Evolutionary conservation across 2,113 vertebrate species (phyloP), one percentile per base, ranked within the genome.

Genomic region (Alces alces): DNA sequence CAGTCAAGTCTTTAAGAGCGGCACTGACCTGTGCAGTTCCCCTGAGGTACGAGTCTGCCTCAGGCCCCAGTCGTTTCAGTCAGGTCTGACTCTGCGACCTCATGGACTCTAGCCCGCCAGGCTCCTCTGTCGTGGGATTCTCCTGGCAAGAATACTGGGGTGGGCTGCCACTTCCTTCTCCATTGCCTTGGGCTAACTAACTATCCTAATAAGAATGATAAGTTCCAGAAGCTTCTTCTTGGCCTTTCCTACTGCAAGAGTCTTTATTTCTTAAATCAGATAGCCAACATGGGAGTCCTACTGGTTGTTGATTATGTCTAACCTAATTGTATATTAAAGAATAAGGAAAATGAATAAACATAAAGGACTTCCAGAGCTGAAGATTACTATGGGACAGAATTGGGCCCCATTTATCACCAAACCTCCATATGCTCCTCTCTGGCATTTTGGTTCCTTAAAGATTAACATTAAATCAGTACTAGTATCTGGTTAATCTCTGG

Each of bases 191-290:
- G 12, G 36, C 33, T 97, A 92, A 80, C 16, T 97, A 93, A 64
- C 25, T 96, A 30, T 78, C 76, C 8, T 66, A 50, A 11, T 60
- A 54, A 45, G 21, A 16, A 87, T 1, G 36, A 12, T 23, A 92
- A 85, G 30, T 83, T 95, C 28, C 28, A 86, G 79, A 66, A 54
- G 47, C 15, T 70, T 91, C 33, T 89, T 2, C 12, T 92, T 95
- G 91, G 57, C 52, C 30, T 93, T 70, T 96, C 55, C 79, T 45
- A 73, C 12, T 43, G 16, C n/a, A 66, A 82, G 43, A 79, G 17
- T 52, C 33, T 28, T 79, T 79, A 43, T 61, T 97, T 96, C 76
- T 91, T 97, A 82, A 80, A 52, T 95, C 80, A 61, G 45, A 30
- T 66, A 89, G 16, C 33, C 87, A 90, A 45, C 64, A 21, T 50